Evolutionary conservation across 2,113 vertebrate species (phyloP), one percentile per base, ranked within the genome.

Genomic region (Myocastor coypus): DNA sequence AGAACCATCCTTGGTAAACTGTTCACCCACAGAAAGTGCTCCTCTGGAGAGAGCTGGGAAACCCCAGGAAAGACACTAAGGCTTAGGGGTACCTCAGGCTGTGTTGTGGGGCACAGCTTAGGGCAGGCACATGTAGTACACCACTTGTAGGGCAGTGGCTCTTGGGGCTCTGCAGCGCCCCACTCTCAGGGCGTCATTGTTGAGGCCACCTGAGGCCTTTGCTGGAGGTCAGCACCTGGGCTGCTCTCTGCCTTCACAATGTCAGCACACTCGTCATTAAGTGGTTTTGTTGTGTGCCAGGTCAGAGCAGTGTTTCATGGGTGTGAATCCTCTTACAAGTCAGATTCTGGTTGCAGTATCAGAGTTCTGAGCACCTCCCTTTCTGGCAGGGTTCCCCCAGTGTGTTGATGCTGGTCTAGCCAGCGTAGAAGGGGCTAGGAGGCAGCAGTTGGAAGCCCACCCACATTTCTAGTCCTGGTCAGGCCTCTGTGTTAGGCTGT

Each of bases 381-480:
- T 50, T 73, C 50, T 77, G 0, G 24, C 20, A 46, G 4, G 52
- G n/a, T 37, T 40, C 24, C 46, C 40, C 11, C 1, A 5, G 19
- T 57, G 26, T 17, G 22, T 30, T 26, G 26, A 1, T 16, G 13
- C 66, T 24, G 42, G 32, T 24, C 24, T 14, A 6, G 4, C 22
- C 1, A 22, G 57, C 34, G 50, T 1, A 75, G 83, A 42, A 13
- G 28, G 61, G 3, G 1, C 90, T 55, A 11, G 22, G 40, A 52
- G 42, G 34, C 22, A 57, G 17, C 1, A 8, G 7, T 68, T 0
- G 8, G 0, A 4, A 16, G 3, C 52, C 61, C 13, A 26, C 20
- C 63, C 32, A 20, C 46, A n/a, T 52, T 30, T 37, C 83, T 4
- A 4, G 34, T 22, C 78, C 20, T n/a, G 1, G 32, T 5, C 4